A percentile compares a stretch with the other conserved stretches of the same genome.
Conservation (phyloP, 2,113 vertebrate species). For the Ceyx melanurus region DNA sequence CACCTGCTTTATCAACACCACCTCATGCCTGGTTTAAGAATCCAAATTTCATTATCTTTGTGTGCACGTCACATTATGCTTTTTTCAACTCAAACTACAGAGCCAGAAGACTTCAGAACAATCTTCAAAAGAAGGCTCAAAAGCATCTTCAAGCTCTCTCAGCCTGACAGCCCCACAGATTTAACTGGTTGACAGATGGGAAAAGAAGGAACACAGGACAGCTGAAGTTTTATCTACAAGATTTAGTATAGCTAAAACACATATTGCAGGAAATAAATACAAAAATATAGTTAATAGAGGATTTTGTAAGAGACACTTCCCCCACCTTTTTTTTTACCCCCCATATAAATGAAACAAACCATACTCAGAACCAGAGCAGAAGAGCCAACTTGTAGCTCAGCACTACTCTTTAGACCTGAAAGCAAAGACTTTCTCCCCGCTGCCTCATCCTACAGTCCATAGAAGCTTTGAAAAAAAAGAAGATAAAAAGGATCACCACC, state of each 20-base stretch:
- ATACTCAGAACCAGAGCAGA: background rate
- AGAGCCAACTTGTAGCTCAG: background rate
- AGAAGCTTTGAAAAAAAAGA: background rate
- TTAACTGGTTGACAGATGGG: background rate
- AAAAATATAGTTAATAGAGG: background rate
- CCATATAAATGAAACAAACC: background rate
- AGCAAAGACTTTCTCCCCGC: background rate
- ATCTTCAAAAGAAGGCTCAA: slow-evolving; percentile 15
- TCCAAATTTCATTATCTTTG: background rate
- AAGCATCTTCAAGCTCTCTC: background rate
- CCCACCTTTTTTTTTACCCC: fast-evolving
- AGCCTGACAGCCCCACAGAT: background rate
- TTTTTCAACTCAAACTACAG: slow-evolving; percentile 1
- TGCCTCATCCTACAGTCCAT: background rate
- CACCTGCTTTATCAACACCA: background rate
- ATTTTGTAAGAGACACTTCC: background rate
- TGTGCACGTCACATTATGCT: background rate
- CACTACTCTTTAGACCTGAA: background rate
- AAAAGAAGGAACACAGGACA: background rate
- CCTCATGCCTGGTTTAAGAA: background rate
- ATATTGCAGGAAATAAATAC: background rate
- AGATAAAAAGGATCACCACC: background rate
- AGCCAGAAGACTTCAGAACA: background rate
- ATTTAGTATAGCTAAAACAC: background rate
- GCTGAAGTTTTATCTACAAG: background rate